A percentile compares a stretch with the other conserved stretches of the same genome.
Evolutionary conservation across 2,888 invertebrate species (phyloP).

Genomic region (Heliothis peltigera): DNA sequence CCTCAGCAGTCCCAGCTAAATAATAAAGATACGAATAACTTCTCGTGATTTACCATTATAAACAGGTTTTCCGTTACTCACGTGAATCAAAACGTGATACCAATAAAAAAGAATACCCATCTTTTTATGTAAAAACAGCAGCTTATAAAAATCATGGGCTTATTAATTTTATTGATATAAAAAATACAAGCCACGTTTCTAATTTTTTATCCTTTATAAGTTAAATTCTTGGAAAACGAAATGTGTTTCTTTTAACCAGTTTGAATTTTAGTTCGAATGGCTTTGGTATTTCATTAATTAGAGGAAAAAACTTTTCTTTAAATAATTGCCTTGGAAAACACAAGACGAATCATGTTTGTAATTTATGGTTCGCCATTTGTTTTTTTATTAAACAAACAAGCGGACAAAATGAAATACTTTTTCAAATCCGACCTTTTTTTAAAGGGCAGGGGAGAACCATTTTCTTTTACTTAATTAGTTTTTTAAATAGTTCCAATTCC

Average conservation of each 20-base stretch:
- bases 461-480: too few relatives aligned
- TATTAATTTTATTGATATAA: background rate
- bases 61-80: background rate
- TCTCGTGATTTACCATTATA: background rate
- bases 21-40: too few relatives aligned
- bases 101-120: constrained; percentile 1
- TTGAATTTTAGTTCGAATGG: background rate
- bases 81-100: background rate
- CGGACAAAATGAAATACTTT: background rate
- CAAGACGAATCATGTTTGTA: too few relatives aligned
- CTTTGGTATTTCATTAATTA: background rate
- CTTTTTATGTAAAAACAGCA: background rate
- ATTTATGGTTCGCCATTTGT: too few relatives aligned
- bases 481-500: too few relatives aligned
- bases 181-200: background rate
- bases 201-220: background rate
- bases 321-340: too few relatives aligned
- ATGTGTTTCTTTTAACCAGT: background rate
- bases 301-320: background rate
- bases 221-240: background rate
- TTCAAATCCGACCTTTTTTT: too few relatives aligned
- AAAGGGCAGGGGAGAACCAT: too few relatives aligned
- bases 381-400: background rate
- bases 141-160: background rate
- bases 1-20: too few relatives aligned